These are phyloP conservation scores for Pycnomerus fuliginosus DNA, from an alignment of 2,888 invertebrate genomes.

Conservation along the genomic window DNA sequence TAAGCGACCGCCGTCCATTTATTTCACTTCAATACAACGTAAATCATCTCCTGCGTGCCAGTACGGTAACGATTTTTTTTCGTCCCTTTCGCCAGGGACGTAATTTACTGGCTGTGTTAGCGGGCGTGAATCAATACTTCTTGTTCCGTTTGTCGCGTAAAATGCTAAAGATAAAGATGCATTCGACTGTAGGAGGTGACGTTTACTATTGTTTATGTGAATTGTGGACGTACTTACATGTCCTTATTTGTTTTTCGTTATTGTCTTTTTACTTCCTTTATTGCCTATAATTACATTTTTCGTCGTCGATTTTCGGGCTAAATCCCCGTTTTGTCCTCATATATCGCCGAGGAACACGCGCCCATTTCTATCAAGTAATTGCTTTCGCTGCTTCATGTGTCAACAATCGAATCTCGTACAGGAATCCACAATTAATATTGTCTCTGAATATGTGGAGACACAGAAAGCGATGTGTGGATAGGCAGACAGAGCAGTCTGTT, in stretches of 20 bases:
- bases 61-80: slow-evolving; percentile 16
- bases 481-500: slow-evolving; percentile 15
- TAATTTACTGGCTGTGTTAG: slow-evolving; percentile 31
- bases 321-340: slow-evolving; percentile 11
- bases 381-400: slow-evolving; percentile 38
- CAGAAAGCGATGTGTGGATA: slow-evolving; percentile 21
- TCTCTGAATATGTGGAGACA: slow-evolving; percentile 24
- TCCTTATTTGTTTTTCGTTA: slow-evolving; percentile 37
- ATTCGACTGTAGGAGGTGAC: slow-evolving; percentile 40
- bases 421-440: slow-evolving; percentile 38
- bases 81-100: slow-evolving; percentile 16
- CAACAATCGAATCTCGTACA: slow-evolving; percentile 35
- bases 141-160: slow-evolving; percentile 34
- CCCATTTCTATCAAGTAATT: slow-evolving; percentile 37
- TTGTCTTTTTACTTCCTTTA: slow-evolving; percentile 10
- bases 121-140: slow-evolving; percentile 41
- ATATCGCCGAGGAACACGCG: slow-evolving; percentile 20
- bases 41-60: slow-evolving; percentile 23
- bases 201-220: slow-evolving; percentile 38
- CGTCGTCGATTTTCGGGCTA: slow-evolving; percentile 1
- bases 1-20: slow-evolving; percentile 10
- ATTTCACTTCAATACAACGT: slow-evolving; percentile 22
- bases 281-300: slow-evolving; percentile 8
- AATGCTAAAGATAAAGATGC: slow-evolving; percentile 39
- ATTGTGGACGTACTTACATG: slow-evolving; percentile 37